Percentiles rank a stretch among this genome's conserved stretches.
Evolutionary conservation across 2,113 vertebrate species (phyloP).

Genomic region (Callipepla californica): DNA sequence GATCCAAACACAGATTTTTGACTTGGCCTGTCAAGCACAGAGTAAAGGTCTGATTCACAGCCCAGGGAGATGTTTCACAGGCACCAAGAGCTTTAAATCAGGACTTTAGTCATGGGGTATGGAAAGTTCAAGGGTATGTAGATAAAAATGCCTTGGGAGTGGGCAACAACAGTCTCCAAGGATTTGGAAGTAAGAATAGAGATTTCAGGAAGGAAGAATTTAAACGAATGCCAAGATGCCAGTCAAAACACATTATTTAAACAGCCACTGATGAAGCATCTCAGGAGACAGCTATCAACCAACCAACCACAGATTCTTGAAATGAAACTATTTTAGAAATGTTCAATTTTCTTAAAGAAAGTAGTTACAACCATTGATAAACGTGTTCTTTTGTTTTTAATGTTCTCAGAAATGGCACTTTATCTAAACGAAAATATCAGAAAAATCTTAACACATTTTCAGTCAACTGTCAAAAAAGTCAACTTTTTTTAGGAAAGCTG

Average conservation of each 20-base stretch:
- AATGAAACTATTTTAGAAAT: background rate
- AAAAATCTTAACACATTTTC: background rate
- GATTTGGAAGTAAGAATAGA: background rate
- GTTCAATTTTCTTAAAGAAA: background rate
- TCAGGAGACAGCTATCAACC: background rate
- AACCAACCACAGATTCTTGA: background rate
- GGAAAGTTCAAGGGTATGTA: background rate
- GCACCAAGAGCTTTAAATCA: background rate
- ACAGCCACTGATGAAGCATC: background rate
- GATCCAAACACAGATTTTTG: background rate
- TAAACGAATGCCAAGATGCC: background rate
- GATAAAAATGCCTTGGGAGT: background rate
- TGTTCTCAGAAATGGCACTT: background rate
- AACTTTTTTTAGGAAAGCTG: background rate
- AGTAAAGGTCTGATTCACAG: background rate
- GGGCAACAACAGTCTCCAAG: background rate
- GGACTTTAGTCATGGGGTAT: background rate
- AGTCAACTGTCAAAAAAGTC: background rate
- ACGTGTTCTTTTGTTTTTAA: background rate
- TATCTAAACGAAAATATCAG: background rate
- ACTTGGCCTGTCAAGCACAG: background rate
- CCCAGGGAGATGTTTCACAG: background rate
- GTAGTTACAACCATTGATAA: background rate
- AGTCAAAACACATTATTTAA: background rate
- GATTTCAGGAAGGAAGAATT: background rate